Evolutionary conservation across 2,113 vertebrate species (phyloP).

Genomic region (Fulica atra): DNA sequence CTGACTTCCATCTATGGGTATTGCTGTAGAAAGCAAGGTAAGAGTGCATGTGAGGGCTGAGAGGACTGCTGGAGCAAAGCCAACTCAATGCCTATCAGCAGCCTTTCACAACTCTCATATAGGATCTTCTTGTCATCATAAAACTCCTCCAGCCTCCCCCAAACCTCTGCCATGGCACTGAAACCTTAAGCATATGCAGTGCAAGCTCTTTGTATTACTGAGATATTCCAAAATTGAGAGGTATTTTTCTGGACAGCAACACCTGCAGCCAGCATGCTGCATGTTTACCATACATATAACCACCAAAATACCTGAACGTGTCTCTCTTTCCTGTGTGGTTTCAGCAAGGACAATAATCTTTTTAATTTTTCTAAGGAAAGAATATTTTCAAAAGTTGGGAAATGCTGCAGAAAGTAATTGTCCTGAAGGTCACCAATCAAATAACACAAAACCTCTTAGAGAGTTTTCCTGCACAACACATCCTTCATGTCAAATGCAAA

Average conservation of each 20-base stretch:
- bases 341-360: neutral
- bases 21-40: neutral
- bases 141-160: neutral
- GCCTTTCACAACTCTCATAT: neutral
- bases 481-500: neutral
- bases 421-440: neutral
- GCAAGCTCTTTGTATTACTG: neutral
- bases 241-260: neutral
- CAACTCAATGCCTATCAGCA: neutral
- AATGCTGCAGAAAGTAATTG: neutral
- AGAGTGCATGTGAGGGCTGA: neutral
- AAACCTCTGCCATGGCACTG: neutral
- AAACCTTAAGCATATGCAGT: neutral
- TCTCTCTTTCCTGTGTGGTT: neutral
- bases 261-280: fast-evolving
- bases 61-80: neutral
- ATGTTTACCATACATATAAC: neutral
- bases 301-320: neutral
- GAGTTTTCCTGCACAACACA: neutral
- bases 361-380: neutral
- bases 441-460: neutral
- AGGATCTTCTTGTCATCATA: neutral
- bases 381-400: neutral
- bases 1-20: too few relatives aligned
- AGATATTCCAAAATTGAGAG: neutral